These are phyloP conservation scores for Pelochelys cantorii DNA, from an alignment of 2,797 vertebrate species.

Conservation along the genomic window DNA sequence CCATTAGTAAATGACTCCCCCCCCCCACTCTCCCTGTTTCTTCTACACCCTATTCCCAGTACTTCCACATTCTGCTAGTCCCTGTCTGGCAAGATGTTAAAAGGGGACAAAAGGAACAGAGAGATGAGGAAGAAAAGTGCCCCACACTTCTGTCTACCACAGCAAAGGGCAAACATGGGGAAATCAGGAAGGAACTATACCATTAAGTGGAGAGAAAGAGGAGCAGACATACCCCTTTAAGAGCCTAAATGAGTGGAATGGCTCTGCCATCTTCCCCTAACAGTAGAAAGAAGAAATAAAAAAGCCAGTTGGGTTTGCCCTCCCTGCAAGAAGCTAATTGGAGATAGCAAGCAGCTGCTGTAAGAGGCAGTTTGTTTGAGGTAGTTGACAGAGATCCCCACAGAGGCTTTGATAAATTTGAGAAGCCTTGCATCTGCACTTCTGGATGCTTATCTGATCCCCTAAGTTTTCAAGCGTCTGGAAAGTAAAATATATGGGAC, in stretches of 20 bases:
- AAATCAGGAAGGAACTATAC: not conserved
- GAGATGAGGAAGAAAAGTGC: not conserved
- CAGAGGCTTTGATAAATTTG: not conserved
- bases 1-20: too few relatives aligned
- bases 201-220: not conserved
- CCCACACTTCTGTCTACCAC: accelerated
- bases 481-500: not conserved
- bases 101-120: not conserved
- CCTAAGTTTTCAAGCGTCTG: not conserved
- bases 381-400: too few relatives aligned
- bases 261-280: not conserved
- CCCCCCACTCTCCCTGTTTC: too few relatives aligned
- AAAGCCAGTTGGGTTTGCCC: not conserved
- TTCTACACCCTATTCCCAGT: not conserved
- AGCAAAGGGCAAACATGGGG: not conserved
- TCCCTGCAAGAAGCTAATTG: not conserved
- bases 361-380: not conserved
- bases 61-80: not conserved
- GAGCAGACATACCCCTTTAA: not conserved
- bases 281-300: not conserved
- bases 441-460: not conserved
- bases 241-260: not conserved
- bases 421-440: not conserved
- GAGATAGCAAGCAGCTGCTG: not conserved
- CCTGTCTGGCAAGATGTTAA: not conserved